Evolutionary conservation across 2,113 vertebrate genomes (phyloP).

Genomic region (Psilopogon haemacephalus): DNA sequence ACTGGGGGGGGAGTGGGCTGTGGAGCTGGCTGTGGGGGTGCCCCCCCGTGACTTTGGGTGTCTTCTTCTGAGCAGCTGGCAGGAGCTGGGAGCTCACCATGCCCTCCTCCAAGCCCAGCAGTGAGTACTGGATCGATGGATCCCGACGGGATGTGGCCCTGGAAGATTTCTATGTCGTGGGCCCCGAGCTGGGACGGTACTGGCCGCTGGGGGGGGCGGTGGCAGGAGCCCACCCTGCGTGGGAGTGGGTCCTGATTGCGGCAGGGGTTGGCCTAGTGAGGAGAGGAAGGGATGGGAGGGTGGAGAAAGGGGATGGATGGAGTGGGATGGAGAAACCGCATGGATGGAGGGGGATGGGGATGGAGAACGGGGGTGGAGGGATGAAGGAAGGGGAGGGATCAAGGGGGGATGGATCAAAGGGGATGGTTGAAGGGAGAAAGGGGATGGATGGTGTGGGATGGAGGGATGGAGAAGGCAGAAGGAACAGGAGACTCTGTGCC

Average conservation of each 20-base stretch:
- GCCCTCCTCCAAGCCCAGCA: constrained; percentile 78
- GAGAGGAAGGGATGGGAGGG: not conserved
- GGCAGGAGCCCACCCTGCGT: not conserved
- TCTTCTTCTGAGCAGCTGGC: not conserved
- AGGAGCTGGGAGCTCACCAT: constrained; percentile 53
- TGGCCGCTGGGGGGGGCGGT: not conserved
- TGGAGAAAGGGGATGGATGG: not conserved
- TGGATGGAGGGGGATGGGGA: too few relatives aligned
- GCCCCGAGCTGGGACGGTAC: constrained; percentile 78
- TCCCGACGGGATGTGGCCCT: constrained; percentile 80
- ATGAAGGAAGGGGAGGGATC: not conserved
- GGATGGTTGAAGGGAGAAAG: too few relatives aligned
- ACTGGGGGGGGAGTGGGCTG: not conserved
- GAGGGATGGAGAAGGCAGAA: too few relatives aligned
- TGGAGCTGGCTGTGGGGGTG: not conserved
- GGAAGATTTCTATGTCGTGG: constrained; percentile 82
- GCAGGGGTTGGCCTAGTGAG: not conserved
- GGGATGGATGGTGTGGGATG: too few relatives aligned
- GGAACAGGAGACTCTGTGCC: not conserved
- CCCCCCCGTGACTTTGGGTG: not conserved
- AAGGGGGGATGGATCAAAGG: too few relatives aligned
- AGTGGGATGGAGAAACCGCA: not conserved
- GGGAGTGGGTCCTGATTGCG: fast-evolving
- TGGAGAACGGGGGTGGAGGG: not conserved
- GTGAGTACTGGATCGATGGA: constrained; percentile 87